Percentiles rank a stretch among this genome's conserved stretches.
Evolutionary conservation across 2,797 vertebrate genomes (phyloP).

Genomic region (Acipenser transmontanus): DNA sequence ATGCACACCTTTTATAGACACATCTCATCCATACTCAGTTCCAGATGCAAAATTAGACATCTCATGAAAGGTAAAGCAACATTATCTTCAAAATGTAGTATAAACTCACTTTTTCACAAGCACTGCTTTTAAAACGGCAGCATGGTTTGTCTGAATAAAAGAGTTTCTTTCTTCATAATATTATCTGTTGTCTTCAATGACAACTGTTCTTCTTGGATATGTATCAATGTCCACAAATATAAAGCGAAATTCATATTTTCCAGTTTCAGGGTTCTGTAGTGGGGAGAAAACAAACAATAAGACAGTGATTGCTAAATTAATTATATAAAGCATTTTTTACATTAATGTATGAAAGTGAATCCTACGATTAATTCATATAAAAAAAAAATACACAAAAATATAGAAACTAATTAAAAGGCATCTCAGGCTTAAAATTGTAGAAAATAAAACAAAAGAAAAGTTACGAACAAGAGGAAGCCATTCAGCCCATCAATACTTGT

Average conservation of each 20-base stretch:
- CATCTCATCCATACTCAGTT: slow-evolving; percentile 1
- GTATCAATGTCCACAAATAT: slow-evolving; percentile 82
- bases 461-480: too few species aligned
- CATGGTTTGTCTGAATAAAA: slow-evolving; percentile 1
- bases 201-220: slow-evolving; percentile 78
- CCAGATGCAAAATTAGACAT: background rate
- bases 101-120: background rate
- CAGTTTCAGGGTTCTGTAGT: slow-evolving; percentile 73
- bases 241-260: slow-evolving; percentile 80
- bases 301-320: too few species aligned
- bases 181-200: slow-evolving; percentile 85
- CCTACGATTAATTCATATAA: too few species aligned
- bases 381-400: too few species aligned
- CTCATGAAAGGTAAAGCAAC: background rate
- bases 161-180: background rate
- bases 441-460: too few species aligned
- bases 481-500: too few species aligned
- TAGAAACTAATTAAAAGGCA: too few species aligned
- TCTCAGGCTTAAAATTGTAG: too few species aligned
- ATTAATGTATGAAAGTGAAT: too few species aligned
- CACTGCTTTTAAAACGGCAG: background rate
- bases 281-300: slow-evolving; percentile 21
- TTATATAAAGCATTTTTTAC: too few species aligned
- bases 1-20: background rate
- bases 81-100: background rate